These are phyloP conservation scores for Barnardius zonarius DNA, from an alignment of 2,113 vertebrate genomes.

Conservation along the genomic window DNA sequence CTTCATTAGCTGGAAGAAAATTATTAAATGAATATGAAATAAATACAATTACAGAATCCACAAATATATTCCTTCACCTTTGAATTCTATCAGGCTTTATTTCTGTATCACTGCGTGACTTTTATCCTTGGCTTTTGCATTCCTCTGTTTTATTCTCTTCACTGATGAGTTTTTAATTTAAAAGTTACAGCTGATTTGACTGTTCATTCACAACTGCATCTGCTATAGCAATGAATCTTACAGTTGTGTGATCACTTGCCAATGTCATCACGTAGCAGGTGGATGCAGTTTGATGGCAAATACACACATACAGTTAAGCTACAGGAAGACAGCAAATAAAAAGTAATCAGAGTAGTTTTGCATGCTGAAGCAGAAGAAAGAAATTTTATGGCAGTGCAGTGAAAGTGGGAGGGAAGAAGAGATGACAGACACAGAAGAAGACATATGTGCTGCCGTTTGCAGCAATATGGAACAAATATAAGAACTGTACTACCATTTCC, in stretches of 20 bases:
- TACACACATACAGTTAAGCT: not conserved
- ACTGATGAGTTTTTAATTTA: not conserved
- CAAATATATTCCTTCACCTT: not conserved
- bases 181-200: not conserved
- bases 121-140: not conserved
- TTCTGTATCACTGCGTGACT: not conserved
- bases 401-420: not conserved
- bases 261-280: not conserved
- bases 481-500: not conserved
- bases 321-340: not conserved
- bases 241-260: not conserved
- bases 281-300: not conserved
- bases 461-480: not conserved
- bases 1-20: not conserved
- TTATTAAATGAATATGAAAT: not conserved
- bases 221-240: conserved; percentile 2
- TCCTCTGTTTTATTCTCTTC: not conserved
- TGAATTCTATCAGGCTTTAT: not conserved
- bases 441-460: not conserved
- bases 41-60: not conserved
- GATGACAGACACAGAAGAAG: not conserved
- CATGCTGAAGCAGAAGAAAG: not conserved
- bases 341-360: not conserved
- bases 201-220: not conserved
- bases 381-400: not conserved